Evolutionary conservation across 2,888 invertebrate species (phyloP), one percentile per base, ranked within the genome.

Genomic region (Pseudococcus viburni): DNA sequence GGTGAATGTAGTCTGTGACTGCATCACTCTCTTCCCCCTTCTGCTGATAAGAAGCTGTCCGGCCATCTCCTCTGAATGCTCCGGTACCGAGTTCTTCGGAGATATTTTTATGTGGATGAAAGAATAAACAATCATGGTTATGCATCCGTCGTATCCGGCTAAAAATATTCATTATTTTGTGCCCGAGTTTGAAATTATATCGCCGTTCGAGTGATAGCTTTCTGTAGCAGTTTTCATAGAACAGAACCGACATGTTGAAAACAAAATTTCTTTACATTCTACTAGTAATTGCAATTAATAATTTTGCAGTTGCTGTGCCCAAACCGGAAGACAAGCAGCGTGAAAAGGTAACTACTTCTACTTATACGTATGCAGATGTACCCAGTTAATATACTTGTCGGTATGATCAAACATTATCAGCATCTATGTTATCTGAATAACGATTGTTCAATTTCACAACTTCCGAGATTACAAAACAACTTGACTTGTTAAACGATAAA

Each of bases 311-410:
- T 73, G 73, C 33, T 73, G 73, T 73, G 17, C 73, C 73, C 0
- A 73, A 73, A 73, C 73, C 73, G 0, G 73, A 73, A 39, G 73
- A 73, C 1, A 73, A 73, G 17, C 73, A 73, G 7, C 73, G 39
- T 17, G 33, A 15, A 33, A 73, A 33, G 73, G 73, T 73, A 73
- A 33, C 15, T 12, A 15, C 8, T 22, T 64, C 19, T 33, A 33
- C 26, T 33, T 3, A 42, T 42, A 42, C 42, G 42, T 42, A 9
- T 42, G 9, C 9, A 42, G 26, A 33, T 33, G 26, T 3, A 33
- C 26, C 26, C 26, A 33, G 26, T 33, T 33, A 1, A 2, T 1
- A 2, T 1, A 33, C 1, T 33, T 33, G 26, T 33, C 26, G 26
- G 26, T 3, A 2, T 33, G 26, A 33, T 33, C 26, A 33, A 33